These are phyloP conservation scores for Astreopora myriophthalma DNA, from an alignment of 64 coral and sea anemone species.

Conservation along the genomic window DNA sequence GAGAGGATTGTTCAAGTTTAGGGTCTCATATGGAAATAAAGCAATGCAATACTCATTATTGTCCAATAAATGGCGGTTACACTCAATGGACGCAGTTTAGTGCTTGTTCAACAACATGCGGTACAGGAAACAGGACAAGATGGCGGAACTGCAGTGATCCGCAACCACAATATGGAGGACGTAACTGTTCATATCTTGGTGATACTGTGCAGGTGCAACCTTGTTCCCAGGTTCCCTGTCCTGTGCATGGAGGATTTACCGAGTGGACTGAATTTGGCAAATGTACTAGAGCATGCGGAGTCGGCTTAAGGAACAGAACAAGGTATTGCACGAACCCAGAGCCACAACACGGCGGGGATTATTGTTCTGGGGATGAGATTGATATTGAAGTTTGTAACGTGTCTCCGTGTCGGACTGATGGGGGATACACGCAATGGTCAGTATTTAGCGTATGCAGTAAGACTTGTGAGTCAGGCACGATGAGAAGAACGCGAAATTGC, in stretches of 20 bases:
- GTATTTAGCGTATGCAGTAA: constrained; percentile 29
- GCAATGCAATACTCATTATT: constrained; percentile 55
- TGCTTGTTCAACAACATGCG: constrained; percentile 65
- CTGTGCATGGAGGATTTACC: constrained; percentile 26
- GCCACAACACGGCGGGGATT: constrained; percentile 19
- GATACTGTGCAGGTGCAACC: constrained; percentile 25
- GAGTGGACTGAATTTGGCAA: constrained; percentile 33
- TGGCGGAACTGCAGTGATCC: constrained; percentile 78
- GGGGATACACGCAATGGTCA: constrained; percentile 59
- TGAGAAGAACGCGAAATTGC: constrained; percentile 48
- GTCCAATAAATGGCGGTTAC: constrained; percentile 78
- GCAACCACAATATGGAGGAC: constrained; percentile 58
- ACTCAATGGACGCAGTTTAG: constrained; percentile 62
- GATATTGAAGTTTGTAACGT: not conserved
- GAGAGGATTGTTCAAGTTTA: constrained; percentile 24
- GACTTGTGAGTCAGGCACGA: constrained; percentile 56
- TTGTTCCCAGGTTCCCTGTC: constrained; percentile 54
- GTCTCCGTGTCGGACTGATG: constrained; percentile 28
- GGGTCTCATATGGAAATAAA: constrained; percentile 13
- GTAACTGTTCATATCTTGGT: constrained; percentile 57
- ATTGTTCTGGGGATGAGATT: not conserved
- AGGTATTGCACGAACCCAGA: constrained; percentile 30
- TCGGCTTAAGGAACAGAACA: constrained; percentile 47
- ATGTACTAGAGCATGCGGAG: constrained; percentile 58
- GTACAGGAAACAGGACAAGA: constrained; percentile 60